Conservation (phyloP, 2,888 invertebrate species). For the Mythimna lalbum region DNA sequence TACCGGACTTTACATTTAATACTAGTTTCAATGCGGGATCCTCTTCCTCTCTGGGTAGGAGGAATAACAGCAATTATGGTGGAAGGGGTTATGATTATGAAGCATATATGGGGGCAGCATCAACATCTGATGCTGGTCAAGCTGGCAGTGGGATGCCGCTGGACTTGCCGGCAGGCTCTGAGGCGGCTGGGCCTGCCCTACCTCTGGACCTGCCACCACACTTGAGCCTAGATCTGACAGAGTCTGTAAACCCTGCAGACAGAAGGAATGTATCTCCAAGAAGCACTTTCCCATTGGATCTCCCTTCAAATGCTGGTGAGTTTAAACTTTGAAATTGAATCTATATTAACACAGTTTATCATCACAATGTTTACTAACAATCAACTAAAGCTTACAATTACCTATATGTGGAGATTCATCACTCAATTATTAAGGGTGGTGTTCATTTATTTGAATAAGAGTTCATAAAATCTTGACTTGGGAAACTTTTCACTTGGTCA, state of each 20-base stretch:
- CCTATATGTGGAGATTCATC: neutral
- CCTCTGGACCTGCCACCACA: slow-evolving; percentile 83
- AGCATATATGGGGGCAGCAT: slow-evolving; percentile 78
- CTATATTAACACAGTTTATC: neutral
- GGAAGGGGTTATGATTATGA: slow-evolving; percentile 84
- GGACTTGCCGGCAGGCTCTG: slow-evolving; percentile 82
- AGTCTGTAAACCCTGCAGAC: slow-evolving; percentile 86
- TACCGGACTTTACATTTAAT: slow-evolving; percentile 93
- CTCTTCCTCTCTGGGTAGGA: slow-evolving; percentile 80
- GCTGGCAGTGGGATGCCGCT: slow-evolving; percentile 78
- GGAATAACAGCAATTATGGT: slow-evolving; percentile 78
- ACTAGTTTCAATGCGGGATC: slow-evolving; percentile 86
- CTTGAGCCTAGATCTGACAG: slow-evolving; percentile 86
- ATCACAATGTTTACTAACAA: neutral
- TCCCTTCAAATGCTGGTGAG: slow-evolving; percentile 87
- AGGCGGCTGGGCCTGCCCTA: slow-evolving; percentile 77
- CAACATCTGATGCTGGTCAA: slow-evolving; percentile 76
- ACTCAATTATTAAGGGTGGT: neutral
- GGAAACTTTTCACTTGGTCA: neutral
- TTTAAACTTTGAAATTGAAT: slow-evolving; percentile 7
- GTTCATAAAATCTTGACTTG: too few relatives aligned
- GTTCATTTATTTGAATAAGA: too few relatives aligned
- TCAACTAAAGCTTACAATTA: neutral
- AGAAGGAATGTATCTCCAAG: slow-evolving; percentile 85
- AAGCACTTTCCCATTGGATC: slow-evolving; percentile 85